phyloP scores from a whole-genome alignment of 2,888 invertebrate genomes.

The Stenurella melanura region DNA sequence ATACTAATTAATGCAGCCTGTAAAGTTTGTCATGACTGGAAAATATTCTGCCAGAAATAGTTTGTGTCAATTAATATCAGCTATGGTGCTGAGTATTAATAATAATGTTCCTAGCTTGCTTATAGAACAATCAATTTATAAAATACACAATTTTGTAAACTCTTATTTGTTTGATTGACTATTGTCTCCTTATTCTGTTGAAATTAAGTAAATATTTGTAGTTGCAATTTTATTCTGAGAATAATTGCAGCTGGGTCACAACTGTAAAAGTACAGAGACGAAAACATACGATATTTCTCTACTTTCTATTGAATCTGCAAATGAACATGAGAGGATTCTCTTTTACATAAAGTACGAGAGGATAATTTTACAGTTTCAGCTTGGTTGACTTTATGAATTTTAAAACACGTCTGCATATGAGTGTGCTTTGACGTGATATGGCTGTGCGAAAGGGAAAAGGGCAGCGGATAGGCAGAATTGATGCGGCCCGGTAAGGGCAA shows the following conservation, averaged over 20 bases:
- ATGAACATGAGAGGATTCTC: neutral
- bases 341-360: neutral
- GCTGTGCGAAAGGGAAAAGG: conserved; percentile 46
- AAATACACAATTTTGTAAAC: no score
- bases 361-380: neutral
- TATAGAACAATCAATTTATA: no score
- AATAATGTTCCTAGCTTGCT: no score
- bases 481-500: conserved; percentile 61
- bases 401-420: conserved; percentile 41
- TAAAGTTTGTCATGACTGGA: no score
- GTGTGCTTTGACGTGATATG: conserved; percentile 34
- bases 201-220: no score
- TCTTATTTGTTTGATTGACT: no score
- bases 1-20: no score
- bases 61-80: no score
- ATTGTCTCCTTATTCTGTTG: no score
- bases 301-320: neutral
- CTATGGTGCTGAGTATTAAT: no score
- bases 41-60: no score
- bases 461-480: conserved; percentile 53
- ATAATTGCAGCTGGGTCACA: neutral
- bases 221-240: no score
- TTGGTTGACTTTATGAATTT: conserved; percentile 42
- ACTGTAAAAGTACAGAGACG: neutral
- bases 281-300: neutral